These are phyloP conservation scores for Drosophila novamexicana DNA, from an alignment of 1,140 invertebrate species.

Conservation along the genomic window DNA sequence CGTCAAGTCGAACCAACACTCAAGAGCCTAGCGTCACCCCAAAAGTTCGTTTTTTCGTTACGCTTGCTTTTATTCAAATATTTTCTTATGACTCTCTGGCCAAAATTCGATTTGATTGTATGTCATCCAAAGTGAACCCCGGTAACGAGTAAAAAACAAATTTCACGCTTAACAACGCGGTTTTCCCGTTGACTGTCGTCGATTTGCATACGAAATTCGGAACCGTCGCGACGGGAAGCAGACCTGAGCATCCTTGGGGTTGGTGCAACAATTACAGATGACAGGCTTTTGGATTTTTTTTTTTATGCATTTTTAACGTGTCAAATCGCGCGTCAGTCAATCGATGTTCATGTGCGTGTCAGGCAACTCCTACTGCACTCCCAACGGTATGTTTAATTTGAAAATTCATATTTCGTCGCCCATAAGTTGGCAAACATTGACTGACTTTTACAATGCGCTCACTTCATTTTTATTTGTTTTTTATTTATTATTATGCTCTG, in stretches of 20 bases:
- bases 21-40: slow-evolving; percentile 20
- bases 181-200: slow-evolving; percentile 46
- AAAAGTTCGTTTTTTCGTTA: slow-evolving; percentile 16
- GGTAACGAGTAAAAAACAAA: slow-evolving; percentile 67
- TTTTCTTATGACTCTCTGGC: slow-evolving; percentile 74
- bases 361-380: slow-evolving; percentile 22
- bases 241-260: slow-evolving; percentile 49
- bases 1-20: slow-evolving; percentile 42
- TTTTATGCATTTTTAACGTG: slow-evolving; percentile 79
- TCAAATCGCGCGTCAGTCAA: slow-evolving; percentile 83
- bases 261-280: slow-evolving; percentile 77
- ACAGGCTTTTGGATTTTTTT: slow-evolving; percentile 31
- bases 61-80: slow-evolving; percentile 75
- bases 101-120: slow-evolving; percentile 80
- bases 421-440: slow-evolving; percentile 57
- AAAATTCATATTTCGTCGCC: slow-evolving; percentile 76
- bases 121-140: slow-evolving; percentile 51
- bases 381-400: slow-evolving; percentile 73
- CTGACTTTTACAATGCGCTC: slow-evolving; percentile 49
- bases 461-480: slow-evolving; percentile 74
- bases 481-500: slow-evolving; percentile 71
- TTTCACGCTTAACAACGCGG: slow-evolving; percentile 82
- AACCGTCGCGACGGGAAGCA: slow-evolving; percentile 12
- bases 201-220: slow-evolving; percentile 81
- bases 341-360: slow-evolving; percentile 51